These are phyloP conservation scores for Monomorium pharaonis DNA, from an alignment of 1,140 invertebrate genomes.

Conservation along the genomic window DNA sequence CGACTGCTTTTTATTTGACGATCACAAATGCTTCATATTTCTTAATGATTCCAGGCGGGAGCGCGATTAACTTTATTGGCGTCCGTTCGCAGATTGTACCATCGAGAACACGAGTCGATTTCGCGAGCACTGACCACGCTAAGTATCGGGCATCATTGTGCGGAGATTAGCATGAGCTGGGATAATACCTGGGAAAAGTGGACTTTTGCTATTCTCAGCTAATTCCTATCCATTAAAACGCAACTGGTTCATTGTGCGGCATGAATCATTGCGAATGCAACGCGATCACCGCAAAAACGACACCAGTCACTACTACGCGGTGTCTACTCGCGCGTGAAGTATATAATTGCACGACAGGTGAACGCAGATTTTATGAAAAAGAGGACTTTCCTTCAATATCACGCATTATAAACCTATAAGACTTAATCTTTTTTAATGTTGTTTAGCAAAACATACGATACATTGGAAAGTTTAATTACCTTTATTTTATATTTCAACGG, in stretches of 20 bases:
- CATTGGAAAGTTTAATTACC: not conserved
- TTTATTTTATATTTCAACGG: not conserved
- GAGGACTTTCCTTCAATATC: not conserved
- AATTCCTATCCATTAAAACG: conserved; percentile 46
- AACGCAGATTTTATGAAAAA: conserved; percentile 6
- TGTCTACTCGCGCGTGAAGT: conserved; percentile 22
- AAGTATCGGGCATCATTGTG: conserved; percentile 5
- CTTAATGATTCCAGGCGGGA: not conserved
- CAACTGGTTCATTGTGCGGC: conserved; percentile 28
- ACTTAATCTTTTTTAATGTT: not conserved
- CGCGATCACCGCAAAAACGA: conserved; percentile 21
- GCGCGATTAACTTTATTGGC: not conserved
- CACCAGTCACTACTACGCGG: not conserved
- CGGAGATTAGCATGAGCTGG: not conserved
- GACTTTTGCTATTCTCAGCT: conserved; percentile 45
- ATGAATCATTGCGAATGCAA: conserved; percentile 43
- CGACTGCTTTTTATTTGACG: not conserved
- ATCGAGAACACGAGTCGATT: not conserved
- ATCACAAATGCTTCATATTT: not conserved
- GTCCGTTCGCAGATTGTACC: not conserved
- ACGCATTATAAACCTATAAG: not conserved
- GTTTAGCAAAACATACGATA: not conserved
- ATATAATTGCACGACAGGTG: conserved; percentile 24
- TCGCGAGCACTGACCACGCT: not conserved
- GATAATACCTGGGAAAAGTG: conserved; percentile 34